Percentiles rank a stretch among this genome's conserved stretches.
Conservation (phyloP, 2,113 vertebrate species). For the Procavia capensis region DNA sequence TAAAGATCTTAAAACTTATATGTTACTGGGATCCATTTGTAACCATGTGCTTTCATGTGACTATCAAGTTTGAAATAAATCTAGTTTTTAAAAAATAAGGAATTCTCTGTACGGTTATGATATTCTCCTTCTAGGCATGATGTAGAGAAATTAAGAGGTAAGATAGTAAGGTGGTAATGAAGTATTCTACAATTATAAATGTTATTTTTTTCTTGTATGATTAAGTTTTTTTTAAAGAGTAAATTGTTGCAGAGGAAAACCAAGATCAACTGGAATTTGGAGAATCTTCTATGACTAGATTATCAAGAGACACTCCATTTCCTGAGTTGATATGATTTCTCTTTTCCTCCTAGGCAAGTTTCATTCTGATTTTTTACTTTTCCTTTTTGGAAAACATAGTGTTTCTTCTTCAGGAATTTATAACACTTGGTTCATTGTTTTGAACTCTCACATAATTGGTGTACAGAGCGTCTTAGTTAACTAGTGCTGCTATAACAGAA, state of each 20-base stretch:
- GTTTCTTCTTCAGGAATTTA: conserved; percentile 28
- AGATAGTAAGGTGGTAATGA: neutral
- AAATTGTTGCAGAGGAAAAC: neutral
- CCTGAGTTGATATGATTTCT: conserved; percentile 16
- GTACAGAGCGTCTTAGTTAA: neutral
- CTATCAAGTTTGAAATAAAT: neutral
- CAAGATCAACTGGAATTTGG: conserved; percentile 26
- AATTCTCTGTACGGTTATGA: neutral
- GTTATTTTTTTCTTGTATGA: neutral
- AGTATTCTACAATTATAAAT: neutral
- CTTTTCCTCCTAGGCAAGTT: neutral
- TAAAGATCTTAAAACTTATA: neutral
- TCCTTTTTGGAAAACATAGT: neutral
- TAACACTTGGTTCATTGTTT: neutral
- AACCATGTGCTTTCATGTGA: neutral
- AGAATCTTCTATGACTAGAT: neutral
- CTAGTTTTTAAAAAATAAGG: neutral
- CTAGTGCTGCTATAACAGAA: no score
- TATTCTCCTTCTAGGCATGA: neutral
- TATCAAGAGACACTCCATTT: neutral
- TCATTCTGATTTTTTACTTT: conserved; percentile 12
- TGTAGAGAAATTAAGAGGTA: neutral
- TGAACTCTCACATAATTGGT: neutral
- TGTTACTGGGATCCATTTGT: conserved; percentile 9
- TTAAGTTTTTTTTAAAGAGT: conserved; percentile 1